Percentiles rank a stretch among this genome's conserved stretches.
Conservation (phyloP, 2,888 invertebrate species). For the Torymus tubicola region DNA sequence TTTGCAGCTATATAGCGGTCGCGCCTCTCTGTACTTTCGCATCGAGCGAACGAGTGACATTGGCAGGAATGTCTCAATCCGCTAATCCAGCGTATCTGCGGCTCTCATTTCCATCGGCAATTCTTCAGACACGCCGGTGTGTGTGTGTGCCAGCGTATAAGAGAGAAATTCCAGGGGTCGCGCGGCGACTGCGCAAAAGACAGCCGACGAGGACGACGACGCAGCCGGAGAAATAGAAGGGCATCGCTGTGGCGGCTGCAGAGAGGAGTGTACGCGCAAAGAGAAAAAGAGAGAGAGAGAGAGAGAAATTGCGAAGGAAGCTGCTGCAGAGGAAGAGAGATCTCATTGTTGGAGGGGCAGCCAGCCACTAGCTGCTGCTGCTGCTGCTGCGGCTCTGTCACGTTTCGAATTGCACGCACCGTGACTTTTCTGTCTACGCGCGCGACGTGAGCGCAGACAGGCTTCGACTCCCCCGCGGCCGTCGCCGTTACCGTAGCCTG, state of each 20-base stretch:
- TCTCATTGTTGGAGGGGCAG: conserved; percentile 42
- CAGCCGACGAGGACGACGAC: neutral
- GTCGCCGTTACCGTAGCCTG: conserved; percentile 1
- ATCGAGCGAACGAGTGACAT: neutral
- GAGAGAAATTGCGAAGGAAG: neutral
- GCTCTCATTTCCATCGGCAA: conserved; percentile 48
- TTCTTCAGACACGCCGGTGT: neutral
- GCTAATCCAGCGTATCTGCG: conserved; percentile 34
- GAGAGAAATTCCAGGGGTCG: conserved; percentile 28
- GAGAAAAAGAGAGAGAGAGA: conserved; percentile 8
- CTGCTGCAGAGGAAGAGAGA: neutral
- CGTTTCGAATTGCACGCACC: conserved; percentile 75
- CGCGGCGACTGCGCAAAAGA: neutral
- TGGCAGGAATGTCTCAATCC: conserved; percentile 54
- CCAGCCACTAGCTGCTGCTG: conserved; percentile 59
- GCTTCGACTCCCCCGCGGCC: conserved; percentile 46
- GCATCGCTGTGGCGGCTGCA: neutral
- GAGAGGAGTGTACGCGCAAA: neutral
- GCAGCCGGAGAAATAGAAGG: neutral
- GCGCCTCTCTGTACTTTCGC: too few relatives aligned
- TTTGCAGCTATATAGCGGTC: too few relatives aligned
- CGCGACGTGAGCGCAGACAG: conserved; percentile 30
- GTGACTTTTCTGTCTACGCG: conserved; percentile 64
- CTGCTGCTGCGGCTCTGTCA: conserved; percentile 67
- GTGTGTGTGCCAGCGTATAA: too few relatives aligned